Evolutionary conservation across 2,113 vertebrate genomes (phyloP).

Genomic region (Podarcis muralis): DNA sequence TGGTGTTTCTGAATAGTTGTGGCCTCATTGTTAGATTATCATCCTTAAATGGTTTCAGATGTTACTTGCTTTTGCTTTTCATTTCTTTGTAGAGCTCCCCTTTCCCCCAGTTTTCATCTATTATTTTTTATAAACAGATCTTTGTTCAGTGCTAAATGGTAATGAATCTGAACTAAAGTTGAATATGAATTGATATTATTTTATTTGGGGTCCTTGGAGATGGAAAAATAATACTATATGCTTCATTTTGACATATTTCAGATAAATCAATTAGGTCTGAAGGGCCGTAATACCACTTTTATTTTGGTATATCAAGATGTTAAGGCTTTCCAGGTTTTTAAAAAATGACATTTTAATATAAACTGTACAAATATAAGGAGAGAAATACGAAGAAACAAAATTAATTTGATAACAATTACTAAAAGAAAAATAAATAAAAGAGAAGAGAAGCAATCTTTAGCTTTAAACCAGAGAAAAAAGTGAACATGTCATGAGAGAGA

Average conservation of each 20-base stretch:
- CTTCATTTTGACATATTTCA: conserved; percentile 32
- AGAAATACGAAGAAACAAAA: too few relatives aligned
- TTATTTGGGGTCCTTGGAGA: conserved; percentile 12
- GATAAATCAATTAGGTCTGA: neutral
- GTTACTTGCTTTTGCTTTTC: neutral
- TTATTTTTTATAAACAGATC: too few relatives aligned
- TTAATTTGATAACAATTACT: too few relatives aligned
- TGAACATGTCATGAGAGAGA: too few relatives aligned
- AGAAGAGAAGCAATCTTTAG: too few relatives aligned
- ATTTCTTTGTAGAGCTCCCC: conserved; percentile 4
- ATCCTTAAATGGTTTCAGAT: neutral
- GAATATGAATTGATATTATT: conserved; percentile 16
- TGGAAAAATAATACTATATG: conserved; percentile 18
- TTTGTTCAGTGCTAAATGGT: conserved; percentile 2
- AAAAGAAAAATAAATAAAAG: too few relatives aligned
- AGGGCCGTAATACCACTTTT: neutral
- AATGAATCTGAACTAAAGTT: neutral
- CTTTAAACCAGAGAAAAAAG: too few relatives aligned
- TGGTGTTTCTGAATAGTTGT: too few relatives aligned
- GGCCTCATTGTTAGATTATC: neutral
- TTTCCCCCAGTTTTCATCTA: too few relatives aligned
- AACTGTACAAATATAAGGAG: too few relatives aligned
- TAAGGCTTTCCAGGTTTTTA: neutral
- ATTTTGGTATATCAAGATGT: neutral
- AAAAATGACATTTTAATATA: too few relatives aligned